Base-by-base conservation (phyloP, 1,140 invertebrate genomes). In the Cotesia vestalis region DNA sequence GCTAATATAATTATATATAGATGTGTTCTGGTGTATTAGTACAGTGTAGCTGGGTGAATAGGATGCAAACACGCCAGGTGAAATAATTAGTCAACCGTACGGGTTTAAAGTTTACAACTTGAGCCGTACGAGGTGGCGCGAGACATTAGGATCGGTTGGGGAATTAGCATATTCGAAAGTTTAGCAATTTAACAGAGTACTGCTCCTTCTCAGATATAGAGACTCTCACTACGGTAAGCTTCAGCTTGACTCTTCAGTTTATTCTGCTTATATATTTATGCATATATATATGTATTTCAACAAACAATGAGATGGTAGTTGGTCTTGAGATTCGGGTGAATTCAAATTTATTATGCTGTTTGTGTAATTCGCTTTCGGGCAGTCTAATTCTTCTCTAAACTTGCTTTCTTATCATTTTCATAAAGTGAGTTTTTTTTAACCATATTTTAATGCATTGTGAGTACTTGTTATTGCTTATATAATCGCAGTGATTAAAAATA, bases 141-240 rank as follows among this genome's bases (percentile, higher is more conserved):
- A 78, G 80, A 83, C 82, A 82, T 79, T 82, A 80, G 78, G 80
- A 83, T 83, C 53, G 63, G 76, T 77, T 76, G 76, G 81, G 81
- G 81, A 83, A 83, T 83, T 83, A 83, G 81, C 82, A 83, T 83
- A 83, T 83, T 82, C 79, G 77, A 73, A 83, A 83, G 81, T 83
- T 83, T 82, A 76, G 80, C 80, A 82, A 78, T 83, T 83, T 82
- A 82, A 81, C 78, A 77, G 77, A 81, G 78, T 77, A 78, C 76
- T 78, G 76, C 73, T 8, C 55, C 69, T 81, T 80, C 78, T 77
- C 76, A 73, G 62, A 73, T 66, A 73, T 55, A 73, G 61, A 62
- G 64, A 51, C 17, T 27, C 34, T 35, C n/a, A 20, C 3, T 27
- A 20, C 9, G 4, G 12, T 55, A 17, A 55, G 53, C 12, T 12